Base-by-base conservation (phyloP, 2,888 invertebrate genomes). In the Cephus nigrinus region DNA sequence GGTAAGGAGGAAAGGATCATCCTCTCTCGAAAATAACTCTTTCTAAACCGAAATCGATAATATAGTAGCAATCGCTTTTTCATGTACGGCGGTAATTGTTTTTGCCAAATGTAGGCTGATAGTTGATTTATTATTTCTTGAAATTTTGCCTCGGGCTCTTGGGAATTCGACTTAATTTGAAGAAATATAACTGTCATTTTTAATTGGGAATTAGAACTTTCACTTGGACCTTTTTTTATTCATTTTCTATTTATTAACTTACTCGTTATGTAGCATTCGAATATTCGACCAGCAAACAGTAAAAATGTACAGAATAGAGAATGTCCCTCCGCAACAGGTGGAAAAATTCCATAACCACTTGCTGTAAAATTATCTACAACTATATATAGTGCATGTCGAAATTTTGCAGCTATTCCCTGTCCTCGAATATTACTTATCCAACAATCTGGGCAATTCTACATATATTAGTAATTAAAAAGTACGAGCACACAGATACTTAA, bases 121-220 rank as follows among this genome's bases (percentile, higher is more conserved):
- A 93, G 80, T 84, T 93, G 92, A 78, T 91, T 89, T 75, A 92
- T 88, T 11, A 92, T 87, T 80, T 91, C 91, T 77, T 91, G 88
- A 77, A 91, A 93, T 80, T 92, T 92, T 2, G 86, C 87, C 80
- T 90, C 87, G 1, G 92, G 88, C 2, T 88, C 80, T 76, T 86
- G 80, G 82, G 84, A 84, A 77, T 85, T 83, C 23, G 83, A 82
- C 40, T 84, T 86, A 30, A 90, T 87, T 83, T 88, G 88, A 34
- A 92, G 80, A 15, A 92, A 79, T 80, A 89, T 85, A 4, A 90
- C 92, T 93, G 85, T 31, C 75, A 73, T 31, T 31, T 5, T 31
- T 30, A 31, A 33, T 15, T 31, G 11, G 5, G 12, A 71, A 32
- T 33, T 33, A 69, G 33, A 69, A 23, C 12, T 30, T 73, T 71